Evolutionary conservation across 2,888 invertebrate genomes (phyloP), one percentile per base, ranked within the genome.

Genomic region (Agonopterix arenella): DNA sequence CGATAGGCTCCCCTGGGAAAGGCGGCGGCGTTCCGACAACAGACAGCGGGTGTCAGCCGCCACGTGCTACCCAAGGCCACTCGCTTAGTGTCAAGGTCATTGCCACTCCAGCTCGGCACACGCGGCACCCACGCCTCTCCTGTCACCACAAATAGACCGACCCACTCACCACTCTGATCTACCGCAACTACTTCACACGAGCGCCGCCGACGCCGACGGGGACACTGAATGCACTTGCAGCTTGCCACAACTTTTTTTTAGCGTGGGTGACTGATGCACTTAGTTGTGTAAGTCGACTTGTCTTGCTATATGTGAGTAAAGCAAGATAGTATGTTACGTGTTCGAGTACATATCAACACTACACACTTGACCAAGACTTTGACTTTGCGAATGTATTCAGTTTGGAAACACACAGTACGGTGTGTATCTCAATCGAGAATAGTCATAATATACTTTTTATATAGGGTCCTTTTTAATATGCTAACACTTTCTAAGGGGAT

Each of bases 31-130:
- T 80, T 83, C 85, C 86, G 84, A 85, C 88, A 84, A 85, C 86
- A 88, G 88, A 84, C 84, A 85, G 83, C 88, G 86, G 84, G 85
- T 84, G 88, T 88, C 89, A 86, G 89, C 84, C 81, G 86, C 86
- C 89, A 88, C 89, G 89, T 89, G 89, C 86, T 86, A 84, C 86
- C 89, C 89, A 88, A 88, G 86, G 88, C 86, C 88, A 86, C 81
- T 88, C 86, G 85, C 85, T 86, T 86, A 86, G 88, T 89, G 89
- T 88, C 89, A 89, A 88, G 89, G 89, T 86, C 86, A 85, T 84
- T 85, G 86, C 86, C 85, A 88, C 88, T 86, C 88, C 88, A 86
- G 84, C 85, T 82, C 80, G 70, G 83, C 80, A 82, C 86, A 84
- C 84, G 84, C 83, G 80, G 84, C 86, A 83, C 86, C 86, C 88